These are phyloP conservation scores for Cataglyphis rosenhaueri DNA, from an alignment of 2,888 invertebrate species.

Conservation along the genomic window DNA sequence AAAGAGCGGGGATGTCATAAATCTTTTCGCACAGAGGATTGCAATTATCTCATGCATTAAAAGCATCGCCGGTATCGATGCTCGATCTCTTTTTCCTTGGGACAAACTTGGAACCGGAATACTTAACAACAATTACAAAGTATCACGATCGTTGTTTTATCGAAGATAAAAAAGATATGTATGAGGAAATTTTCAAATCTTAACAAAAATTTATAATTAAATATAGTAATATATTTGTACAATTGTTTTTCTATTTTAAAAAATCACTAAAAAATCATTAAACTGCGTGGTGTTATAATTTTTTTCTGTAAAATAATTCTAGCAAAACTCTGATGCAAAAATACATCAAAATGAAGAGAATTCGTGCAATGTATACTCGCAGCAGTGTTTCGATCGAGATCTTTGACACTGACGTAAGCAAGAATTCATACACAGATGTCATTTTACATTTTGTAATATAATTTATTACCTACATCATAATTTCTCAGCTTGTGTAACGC, in stretches of 20 bases:
- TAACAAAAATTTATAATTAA: neutral
- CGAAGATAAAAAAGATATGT: neutral
- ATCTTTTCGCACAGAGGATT: slow-evolving; percentile 80
- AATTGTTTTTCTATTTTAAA: neutral
- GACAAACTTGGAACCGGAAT: slow-evolving; percentile 18
- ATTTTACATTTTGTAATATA: slow-evolving; percentile 45
- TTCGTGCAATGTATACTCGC: neutral
- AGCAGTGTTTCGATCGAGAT: slow-evolving; percentile 52
- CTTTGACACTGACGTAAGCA: slow-evolving; percentile 51
- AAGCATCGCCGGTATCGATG: slow-evolving; percentile 78
- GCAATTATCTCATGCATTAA: slow-evolving; percentile 82
- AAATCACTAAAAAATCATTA: neutral
- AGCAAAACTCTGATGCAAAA: neutral
- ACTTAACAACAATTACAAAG: neutral
- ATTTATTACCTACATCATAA: neutral
- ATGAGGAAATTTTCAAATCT: neutral
- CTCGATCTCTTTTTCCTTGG: slow-evolving; percentile 45
- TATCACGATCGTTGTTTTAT: neutral
- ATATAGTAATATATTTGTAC: neutral
- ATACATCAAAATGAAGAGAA: neutral
- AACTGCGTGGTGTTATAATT: slow-evolving; percentile 1
- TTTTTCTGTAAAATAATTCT: neutral
- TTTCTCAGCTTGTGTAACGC: slow-evolving; percentile 56
- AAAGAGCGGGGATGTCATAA: slow-evolving; percentile 75
- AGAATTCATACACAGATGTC: slow-evolving; percentile 52